Evolutionary conservation across 2,797 vertebrate species (phyloP).

Genomic region (Knipowitschia caucasica): DNA sequence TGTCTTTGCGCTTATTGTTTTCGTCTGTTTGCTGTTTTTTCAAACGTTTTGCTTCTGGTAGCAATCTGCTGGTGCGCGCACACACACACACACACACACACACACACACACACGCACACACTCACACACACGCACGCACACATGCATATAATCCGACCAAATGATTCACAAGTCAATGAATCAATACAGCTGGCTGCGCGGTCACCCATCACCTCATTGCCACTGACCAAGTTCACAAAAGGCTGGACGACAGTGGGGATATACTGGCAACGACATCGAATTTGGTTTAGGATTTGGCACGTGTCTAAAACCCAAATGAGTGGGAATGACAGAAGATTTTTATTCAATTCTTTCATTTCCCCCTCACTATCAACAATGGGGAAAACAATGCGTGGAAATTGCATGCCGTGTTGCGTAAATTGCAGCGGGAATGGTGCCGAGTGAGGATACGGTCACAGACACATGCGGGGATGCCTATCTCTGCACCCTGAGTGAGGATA

Average conservation of each 20-base stretch:
- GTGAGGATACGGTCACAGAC: neutral
- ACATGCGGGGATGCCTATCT: neutral
- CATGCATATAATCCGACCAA: slow-evolving; percentile 22
- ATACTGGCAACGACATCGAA: slow-evolving; percentile 8
- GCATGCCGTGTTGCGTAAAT: slow-evolving; percentile 4
- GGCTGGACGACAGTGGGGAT: slow-evolving; percentile 12
- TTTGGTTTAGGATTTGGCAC: slow-evolving; percentile 41
- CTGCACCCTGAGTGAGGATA: neutral
- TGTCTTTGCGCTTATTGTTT: neutral
- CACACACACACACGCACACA: too few species aligned
- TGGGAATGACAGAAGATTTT: neutral
- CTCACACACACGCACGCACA: too few species aligned
- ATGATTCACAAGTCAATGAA: slow-evolving; percentile 43
- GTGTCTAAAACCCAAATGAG: slow-evolving; percentile 19
- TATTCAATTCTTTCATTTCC: neutral
- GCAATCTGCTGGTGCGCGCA: slow-evolving; percentile 21
- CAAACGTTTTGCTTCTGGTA: slow-evolving; percentile 29
- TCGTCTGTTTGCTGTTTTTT: slow-evolving; percentile 9
- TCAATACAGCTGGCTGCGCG: slow-evolving; percentile 31
- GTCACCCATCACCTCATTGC: slow-evolving; percentile 37
- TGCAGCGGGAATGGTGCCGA: slow-evolving; percentile 2
- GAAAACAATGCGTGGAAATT: slow-evolving; percentile 1
- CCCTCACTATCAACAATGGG: neutral
- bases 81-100: slow-evolving; percentile 7
- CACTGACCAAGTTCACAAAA: slow-evolving; percentile 27